Base-by-base conservation (phyloP, 2,797 vertebrate species). In the Microtus obscurus region DNA sequence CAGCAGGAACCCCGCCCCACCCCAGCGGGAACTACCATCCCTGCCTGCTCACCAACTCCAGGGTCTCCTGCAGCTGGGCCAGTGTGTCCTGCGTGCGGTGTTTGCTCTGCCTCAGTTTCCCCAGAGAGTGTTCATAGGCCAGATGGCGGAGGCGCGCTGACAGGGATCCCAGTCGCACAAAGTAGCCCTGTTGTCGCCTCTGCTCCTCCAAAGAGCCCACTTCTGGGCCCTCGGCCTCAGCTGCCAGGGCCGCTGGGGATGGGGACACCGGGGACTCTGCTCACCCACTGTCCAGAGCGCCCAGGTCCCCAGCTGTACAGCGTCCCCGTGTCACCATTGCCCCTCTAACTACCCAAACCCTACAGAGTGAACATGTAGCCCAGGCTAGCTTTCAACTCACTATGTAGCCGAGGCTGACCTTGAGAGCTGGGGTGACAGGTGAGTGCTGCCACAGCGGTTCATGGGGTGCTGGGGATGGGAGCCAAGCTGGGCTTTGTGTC, bases 121-220 rank as follows among this genome's bases (percentile, higher is more conserved):
- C 94, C 95, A 99, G 97, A 0, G 99, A 99, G 78, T 98, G 98
- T 90, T 99, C 98, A 53, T 99, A 98, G 0, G 99, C 99, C n/a
- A 98, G 98, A 89, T 99, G 99, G 16, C 98, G 99, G 53, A 99
- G 98, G 86, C 98, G 98, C 13, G 98, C 81, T 0, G 99, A 99
- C 90, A 99, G 99, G 4, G 99, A 99, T 31, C 99, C 99, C 98
- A 99, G 97, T 0, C 99, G 99, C 77, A 99, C 98, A 0, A 99
- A 99, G 97, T 99, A 99, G 98, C 99, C 99, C 94, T 98, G 97
- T 82, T 98, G 90, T 45, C 89, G 78, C 37, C 95, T 91, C 95
- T 98, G 98, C 19, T n/a, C 94, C n/a, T 96, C 97, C 31, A 95
- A 48, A 0, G 91, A 12, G 1, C 97, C 94, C 92, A 98, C 97